phyloP scores from a whole-genome alignment of 2,113 vertebrate genomes.

The Neogobius melanostomus region DNA sequence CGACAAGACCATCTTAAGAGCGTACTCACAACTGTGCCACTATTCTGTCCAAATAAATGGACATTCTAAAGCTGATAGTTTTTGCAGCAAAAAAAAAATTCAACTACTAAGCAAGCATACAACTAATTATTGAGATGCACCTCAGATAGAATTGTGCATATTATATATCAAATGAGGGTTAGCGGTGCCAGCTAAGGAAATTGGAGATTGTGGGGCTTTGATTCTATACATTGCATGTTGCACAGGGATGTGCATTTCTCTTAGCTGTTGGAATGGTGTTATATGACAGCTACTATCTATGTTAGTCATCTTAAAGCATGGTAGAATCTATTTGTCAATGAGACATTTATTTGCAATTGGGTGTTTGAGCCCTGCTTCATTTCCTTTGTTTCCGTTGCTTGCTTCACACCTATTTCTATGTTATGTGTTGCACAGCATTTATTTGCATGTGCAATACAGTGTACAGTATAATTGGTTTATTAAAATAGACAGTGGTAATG shows the following conservation, averaged over 20 bases:
- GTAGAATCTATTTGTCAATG: background rate
- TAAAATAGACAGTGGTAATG: conserved; percentile 73
- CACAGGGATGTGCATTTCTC: conserved; percentile 26
- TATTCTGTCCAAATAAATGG: background rate
- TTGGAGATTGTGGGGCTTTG: conserved; percentile 31
- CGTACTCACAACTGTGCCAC: no score
- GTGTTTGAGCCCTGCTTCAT: conserved; percentile 15
- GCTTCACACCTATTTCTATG: conserved; percentile 31
- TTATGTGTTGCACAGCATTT: conserved; percentile 48
- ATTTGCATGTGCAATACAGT: conserved; percentile 54
- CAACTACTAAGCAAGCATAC: no score
- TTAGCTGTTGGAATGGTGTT: conserved; percentile 43
- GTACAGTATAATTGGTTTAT: conserved; percentile 74
- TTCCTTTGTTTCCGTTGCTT: conserved; percentile 15
- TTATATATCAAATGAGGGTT: conserved; percentile 28
- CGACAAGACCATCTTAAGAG: no score
- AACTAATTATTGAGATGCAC: no score
- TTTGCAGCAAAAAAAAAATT: background rate
- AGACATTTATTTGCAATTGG: conserved; percentile 48
- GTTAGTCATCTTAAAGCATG: conserved; percentile 38
- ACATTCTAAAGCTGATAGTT: background rate
- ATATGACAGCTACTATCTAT: conserved; percentile 43
- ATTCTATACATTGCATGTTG: conserved; percentile 20
- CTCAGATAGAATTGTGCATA: background rate
- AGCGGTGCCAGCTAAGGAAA: conserved; percentile 32